phyloP scores from a whole-genome alignment of 2,113 vertebrate genomes.

The Chascanopsetta lugubris region DNA sequence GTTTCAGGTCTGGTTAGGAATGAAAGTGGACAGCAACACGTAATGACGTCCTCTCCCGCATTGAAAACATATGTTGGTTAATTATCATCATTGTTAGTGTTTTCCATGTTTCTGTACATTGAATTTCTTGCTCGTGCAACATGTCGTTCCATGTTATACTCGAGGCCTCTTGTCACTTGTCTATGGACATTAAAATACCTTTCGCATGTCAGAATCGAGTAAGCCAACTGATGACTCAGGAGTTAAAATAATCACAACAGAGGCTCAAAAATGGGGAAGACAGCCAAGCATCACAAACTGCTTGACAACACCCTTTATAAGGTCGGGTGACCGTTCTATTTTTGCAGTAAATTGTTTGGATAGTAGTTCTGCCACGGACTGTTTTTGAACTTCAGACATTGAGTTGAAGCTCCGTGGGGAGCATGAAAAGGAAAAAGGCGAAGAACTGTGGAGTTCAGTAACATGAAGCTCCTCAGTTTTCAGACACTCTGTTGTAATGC shows the following conservation, averaged over 20 bases:
- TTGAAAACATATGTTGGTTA: too few species aligned
- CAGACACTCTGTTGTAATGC: not conserved
- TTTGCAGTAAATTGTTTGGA: slow-evolving; percentile 50
- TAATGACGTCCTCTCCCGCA: not conserved
- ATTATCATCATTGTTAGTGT: too few species aligned
- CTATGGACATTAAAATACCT: not conserved
- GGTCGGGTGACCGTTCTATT: slow-evolving; percentile 54
- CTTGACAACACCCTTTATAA: slow-evolving; percentile 59
- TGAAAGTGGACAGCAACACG: not conserved
- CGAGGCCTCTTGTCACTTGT: not conserved
- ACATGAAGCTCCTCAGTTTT: slow-evolving; percentile 4
- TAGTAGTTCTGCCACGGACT: slow-evolving; percentile 10
- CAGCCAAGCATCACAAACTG: slow-evolving; percentile 28
- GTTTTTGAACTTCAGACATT: slow-evolving; percentile 48
- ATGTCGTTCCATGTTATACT: not conserved
- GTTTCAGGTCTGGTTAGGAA: not conserved
- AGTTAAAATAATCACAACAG: slow-evolving; percentile 8
- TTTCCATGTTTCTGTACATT: not conserved
- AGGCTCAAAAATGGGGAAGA: slow-evolving; percentile 38
- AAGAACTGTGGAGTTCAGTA: slow-evolving; percentile 12
- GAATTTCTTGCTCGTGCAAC: not conserved
- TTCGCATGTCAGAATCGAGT: not conserved
- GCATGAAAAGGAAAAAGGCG: slow-evolving; percentile 13
- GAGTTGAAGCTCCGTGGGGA: slow-evolving; percentile 36
- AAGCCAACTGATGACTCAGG: not conserved